Conservation (phyloP, 2,113 vertebrate species). For the Bungarus multicinctus region DNA sequence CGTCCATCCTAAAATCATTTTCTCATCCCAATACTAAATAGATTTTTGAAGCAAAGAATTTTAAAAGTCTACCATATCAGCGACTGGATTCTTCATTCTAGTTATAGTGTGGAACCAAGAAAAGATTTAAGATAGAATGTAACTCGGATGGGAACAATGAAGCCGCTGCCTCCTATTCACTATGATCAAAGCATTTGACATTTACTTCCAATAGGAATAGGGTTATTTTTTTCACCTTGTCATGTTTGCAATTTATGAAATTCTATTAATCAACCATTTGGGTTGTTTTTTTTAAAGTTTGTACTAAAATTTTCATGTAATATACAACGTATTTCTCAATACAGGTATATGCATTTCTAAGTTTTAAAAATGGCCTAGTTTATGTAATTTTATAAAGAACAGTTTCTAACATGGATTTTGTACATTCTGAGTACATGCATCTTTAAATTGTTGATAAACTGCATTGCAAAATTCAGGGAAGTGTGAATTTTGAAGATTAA, state of each 20-base stretch:
- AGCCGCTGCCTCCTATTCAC: neutral
- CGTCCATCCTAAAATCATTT: neutral
- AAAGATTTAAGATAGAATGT: neutral
- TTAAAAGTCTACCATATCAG: neutral
- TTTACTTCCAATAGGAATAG: neutral
- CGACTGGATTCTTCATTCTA: neutral
- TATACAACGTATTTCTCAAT: neutral
- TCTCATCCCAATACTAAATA: neutral
- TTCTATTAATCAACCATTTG: neutral
- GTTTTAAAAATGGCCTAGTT: neutral
- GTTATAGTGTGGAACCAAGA: neutral
- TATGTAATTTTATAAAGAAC: neutral
- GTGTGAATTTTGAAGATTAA: neutral
- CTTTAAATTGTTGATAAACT: neutral
- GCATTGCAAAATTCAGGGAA: neutral
- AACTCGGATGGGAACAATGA: neutral
- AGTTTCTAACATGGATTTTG: neutral
- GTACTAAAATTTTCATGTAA: neutral
- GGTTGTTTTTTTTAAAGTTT: neutral
- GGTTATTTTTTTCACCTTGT: neutral
- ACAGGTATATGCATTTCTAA: neutral
- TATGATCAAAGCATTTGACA: neutral
- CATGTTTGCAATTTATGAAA: neutral
- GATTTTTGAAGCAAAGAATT: neutral
- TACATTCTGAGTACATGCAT: neutral